These are phyloP conservation scores for Rhombomys opimus DNA, from an alignment of 2,113 vertebrate species.

Conservation along the genomic window DNA sequence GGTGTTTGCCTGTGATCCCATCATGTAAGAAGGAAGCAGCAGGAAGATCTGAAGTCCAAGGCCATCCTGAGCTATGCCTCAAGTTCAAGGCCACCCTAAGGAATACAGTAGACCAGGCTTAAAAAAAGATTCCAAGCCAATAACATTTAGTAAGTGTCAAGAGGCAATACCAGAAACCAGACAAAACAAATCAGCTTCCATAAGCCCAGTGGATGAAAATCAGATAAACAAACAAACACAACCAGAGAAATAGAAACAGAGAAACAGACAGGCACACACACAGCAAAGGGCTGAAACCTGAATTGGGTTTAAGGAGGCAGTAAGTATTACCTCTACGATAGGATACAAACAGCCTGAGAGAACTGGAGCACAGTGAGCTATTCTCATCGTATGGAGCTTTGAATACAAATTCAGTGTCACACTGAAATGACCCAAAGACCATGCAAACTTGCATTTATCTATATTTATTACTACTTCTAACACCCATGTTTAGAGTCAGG, in stretches of 20 bases:
- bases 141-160: neutral
- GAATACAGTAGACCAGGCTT: neutral
- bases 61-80: neutral
- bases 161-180: neutral
- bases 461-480: neutral
- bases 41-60: neutral
- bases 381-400: neutral
- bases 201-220: neutral
- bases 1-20: neutral
- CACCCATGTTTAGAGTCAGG: neutral
- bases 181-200: constrained; percentile 11
- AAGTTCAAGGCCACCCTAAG: neutral
- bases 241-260: neutral
- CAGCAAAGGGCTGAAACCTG: neutral
- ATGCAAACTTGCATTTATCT: neutral
- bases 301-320: neutral
- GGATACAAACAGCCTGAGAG: neutral
- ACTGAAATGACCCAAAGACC: constrained; percentile 44
- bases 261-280: neutral
- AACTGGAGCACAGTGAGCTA: neutral
- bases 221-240: neutral
- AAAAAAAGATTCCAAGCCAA: neutral
- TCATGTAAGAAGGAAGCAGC: neutral
- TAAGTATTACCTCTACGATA: neutral
- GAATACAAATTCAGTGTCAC: neutral